phyloP scores from a whole-genome alignment of 37 sponge, comb jelly and placozoan species.

The Geodia barretti region DNA sequence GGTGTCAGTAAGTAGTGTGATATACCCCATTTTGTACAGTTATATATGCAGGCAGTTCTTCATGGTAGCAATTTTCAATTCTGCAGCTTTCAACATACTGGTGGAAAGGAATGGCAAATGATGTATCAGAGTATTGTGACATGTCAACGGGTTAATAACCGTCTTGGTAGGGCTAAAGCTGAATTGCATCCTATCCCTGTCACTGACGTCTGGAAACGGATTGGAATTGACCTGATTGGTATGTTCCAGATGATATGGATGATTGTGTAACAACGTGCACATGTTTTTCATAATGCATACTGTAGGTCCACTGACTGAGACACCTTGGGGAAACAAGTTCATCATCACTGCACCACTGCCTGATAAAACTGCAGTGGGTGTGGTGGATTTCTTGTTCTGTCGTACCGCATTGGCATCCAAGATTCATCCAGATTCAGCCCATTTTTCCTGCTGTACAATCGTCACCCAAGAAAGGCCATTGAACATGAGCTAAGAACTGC shows the following conservation, averaged over 20 bases:
- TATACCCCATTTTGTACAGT: not conserved
- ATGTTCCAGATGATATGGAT: not conserved
- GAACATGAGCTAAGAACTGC: not conserved
- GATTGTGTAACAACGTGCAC: not conserved
- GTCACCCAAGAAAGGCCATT: conserved; percentile 18
- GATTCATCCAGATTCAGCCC: conserved; percentile 12
- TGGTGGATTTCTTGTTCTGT: conserved; percentile 12
- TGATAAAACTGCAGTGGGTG: not conserved
- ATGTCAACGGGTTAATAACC: not conserved
- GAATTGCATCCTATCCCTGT: conserved; percentile 35
- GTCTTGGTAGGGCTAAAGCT: not conserved
- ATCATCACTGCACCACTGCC: conserved; percentile 8
- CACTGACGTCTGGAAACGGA: conserved; percentile 6
- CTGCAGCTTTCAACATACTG: not conserved
- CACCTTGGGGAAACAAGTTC: not conserved
- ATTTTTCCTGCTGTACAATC: conserved; percentile 28
- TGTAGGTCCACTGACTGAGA: conserved; percentile 18
- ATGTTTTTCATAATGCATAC: too few relatives aligned
- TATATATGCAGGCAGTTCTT: too few relatives aligned
- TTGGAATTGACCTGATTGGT: conserved; percentile 45
- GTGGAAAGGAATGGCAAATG: conserved; percentile 6
- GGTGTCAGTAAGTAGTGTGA: not conserved
- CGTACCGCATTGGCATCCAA: conserved; percentile 12
- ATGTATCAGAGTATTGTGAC: conserved; percentile 2
- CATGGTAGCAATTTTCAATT: too few relatives aligned